Conservation (phyloP, 2,113 vertebrate genomes). For the Lasiurus borealis region DNA sequence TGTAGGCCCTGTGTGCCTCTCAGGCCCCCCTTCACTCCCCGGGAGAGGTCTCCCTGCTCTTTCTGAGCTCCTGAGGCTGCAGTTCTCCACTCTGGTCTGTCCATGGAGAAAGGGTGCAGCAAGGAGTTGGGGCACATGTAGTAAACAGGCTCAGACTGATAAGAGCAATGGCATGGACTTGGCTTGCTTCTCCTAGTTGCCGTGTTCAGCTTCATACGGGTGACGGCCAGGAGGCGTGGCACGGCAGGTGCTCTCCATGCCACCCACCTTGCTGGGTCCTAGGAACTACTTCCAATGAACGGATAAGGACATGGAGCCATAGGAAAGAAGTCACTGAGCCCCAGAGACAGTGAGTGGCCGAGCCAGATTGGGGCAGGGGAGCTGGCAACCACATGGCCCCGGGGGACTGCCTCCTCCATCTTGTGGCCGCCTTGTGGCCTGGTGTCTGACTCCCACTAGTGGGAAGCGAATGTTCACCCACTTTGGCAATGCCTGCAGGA, state of each 20-base stretch:
- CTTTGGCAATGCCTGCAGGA: background rate
- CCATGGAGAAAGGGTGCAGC: background rate
- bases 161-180: background rate
- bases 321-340: background rate
- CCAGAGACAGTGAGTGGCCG: background rate
- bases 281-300: background rate
- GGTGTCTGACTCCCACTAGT: background rate
- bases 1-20: background rate
- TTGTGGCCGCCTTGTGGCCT: fast-evolving
- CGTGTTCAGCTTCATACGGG: background rate
- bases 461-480: background rate
- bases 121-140: background rate
- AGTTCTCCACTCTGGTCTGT: background rate
- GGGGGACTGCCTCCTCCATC: fast-evolving
- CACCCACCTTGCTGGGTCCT: fast-evolving
- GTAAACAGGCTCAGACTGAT: background rate
- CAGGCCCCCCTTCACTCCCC: fast-evolving
- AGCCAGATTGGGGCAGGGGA: background rate
- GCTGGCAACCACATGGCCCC: background rate
- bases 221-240: background rate
- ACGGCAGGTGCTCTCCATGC: background rate
- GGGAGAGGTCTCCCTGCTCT: background rate
- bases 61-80: background rate
- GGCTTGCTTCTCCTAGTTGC: background rate
- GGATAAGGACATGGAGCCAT: background rate